Conservation (phyloP, 1,140 invertebrate species). For the Trypoxylus dichotomus region DNA sequence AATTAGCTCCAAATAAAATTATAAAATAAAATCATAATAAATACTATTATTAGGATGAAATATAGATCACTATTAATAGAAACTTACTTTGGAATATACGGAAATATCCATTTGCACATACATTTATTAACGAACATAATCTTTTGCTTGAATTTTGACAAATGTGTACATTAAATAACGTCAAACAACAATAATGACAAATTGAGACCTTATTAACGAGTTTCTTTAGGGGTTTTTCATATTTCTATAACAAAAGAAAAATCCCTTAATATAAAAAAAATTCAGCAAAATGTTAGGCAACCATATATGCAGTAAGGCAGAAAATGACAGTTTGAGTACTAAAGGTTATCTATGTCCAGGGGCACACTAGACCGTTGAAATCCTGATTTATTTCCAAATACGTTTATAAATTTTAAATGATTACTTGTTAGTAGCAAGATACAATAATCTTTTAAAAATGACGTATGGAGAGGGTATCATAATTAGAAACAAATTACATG, state of each 20-base stretch:
- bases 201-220: background rate
- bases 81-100: constrained; percentile 18
- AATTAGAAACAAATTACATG: too few relatives aligned
- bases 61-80: background rate
- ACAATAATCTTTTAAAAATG: too few relatives aligned
- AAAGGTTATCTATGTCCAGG: too few relatives aligned
- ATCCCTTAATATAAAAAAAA: too few relatives aligned
- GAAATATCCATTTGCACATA: constrained; percentile 3
- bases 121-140: constrained; percentile 4
- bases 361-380: too few relatives aligned
- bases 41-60: background rate
- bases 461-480: too few relatives aligned
- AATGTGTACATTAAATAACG: background rate
- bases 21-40: background rate
- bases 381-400: too few relatives aligned
- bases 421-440: too few relatives aligned
- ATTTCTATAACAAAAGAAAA: background rate
- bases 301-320: too few relatives aligned
- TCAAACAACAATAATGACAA: background rate
- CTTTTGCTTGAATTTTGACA: background rate
- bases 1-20: background rate
- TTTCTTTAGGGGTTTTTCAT: background rate
- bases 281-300: too few relatives aligned
- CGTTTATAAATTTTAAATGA: too few relatives aligned
- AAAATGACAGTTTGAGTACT: too few relatives aligned